Percentiles rank a stretch among this genome's conserved stretches.
Evolutionary conservation across 2,113 vertebrate genomes (phyloP).

Genomic region (Salvator merianae): DNA sequence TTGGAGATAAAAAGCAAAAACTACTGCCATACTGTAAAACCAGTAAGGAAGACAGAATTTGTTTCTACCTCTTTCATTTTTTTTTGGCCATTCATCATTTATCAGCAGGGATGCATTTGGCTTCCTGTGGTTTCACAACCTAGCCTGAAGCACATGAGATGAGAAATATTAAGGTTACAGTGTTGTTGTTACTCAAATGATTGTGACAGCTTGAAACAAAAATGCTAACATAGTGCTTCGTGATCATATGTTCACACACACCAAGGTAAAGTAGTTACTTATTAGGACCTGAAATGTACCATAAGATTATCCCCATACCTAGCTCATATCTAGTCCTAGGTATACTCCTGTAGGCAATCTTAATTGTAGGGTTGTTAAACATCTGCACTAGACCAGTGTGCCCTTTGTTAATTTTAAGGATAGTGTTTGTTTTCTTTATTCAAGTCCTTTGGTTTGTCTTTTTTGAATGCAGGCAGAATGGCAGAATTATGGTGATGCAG

Average conservation of each 20-base stretch:
- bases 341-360: not conserved
- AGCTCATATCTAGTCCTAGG: not conserved
- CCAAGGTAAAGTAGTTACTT: not conserved
- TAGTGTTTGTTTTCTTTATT: not conserved
- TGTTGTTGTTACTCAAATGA: not conserved
- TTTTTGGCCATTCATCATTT: not conserved
- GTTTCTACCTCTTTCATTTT: not conserved
- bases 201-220: not conserved
- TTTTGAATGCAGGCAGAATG: too few species aligned
- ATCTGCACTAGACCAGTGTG: not conserved
- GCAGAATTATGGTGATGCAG: too few species aligned
- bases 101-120: too few species aligned
- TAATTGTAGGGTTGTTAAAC: not conserved
- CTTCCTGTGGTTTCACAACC: not conserved
- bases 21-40: not conserved
- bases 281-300: not conserved
- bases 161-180: not conserved
- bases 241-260: not conserved
- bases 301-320: not conserved
- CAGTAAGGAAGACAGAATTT: not conserved
- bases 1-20: accelerated
- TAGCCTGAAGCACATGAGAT: not conserved
- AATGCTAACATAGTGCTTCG: not conserved
- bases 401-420: not conserved
- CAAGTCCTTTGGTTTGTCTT: not conserved